A percentile compares a stretch with the other conserved stretches of the same genome.
Evolutionary conservation across 2,113 vertebrate species (phyloP).

Genomic region (Aegithalos caudatus): DNA sequence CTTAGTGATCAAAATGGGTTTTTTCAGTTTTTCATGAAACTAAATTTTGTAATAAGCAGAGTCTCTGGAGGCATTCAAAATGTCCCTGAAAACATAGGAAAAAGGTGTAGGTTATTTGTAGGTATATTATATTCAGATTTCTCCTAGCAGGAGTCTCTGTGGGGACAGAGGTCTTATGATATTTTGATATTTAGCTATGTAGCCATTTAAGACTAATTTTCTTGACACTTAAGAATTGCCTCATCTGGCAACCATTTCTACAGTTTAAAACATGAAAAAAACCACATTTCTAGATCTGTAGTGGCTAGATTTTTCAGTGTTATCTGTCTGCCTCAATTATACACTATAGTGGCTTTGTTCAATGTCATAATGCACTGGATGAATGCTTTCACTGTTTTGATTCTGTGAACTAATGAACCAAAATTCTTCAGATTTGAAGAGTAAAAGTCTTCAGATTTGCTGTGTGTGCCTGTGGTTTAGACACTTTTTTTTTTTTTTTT

Average conservation of each 20-base stretch:
- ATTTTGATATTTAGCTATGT: neutral
- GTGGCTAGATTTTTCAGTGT: neutral
- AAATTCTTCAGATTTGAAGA: neutral
- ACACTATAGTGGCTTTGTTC: neutral
- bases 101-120: neutral
- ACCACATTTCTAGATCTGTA: neutral
- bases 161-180: neutral
- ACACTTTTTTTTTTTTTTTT: too few relatives aligned
- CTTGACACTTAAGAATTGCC: neutral
- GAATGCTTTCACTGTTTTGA: neutral
- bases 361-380: neutral
- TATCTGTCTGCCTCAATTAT: neutral
- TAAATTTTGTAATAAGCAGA: neutral
- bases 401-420: neutral
- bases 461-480: neutral
- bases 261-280: neutral
- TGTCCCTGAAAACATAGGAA: neutral
- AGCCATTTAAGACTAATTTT: neutral
- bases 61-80: neutral
- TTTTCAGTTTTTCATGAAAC: neutral
- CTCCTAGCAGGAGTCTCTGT: neutral
- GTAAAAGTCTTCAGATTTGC: neutral
- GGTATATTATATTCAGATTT: neutral
- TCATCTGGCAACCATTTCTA: neutral
- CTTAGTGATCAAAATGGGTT: neutral